These are phyloP conservation scores for Clusia tigrina DNA, from an alignment of 2,888 invertebrate genomes.

Conservation along the genomic window DNA sequence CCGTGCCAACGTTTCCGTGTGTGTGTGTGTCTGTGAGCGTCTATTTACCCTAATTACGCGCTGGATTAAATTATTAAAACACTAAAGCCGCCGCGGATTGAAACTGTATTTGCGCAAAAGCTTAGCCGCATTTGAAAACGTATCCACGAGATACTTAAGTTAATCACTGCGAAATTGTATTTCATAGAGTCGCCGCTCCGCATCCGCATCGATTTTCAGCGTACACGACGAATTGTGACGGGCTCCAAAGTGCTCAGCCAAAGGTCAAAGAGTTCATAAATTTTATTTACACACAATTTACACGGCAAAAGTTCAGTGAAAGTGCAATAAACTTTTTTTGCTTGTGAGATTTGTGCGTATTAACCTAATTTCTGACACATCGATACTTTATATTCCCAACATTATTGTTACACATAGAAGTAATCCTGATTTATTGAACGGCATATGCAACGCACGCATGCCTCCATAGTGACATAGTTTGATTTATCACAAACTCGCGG, in stretches of 20 bases:
- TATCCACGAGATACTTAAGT: constrained; percentile 56
- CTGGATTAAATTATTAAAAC: constrained; percentile 61
- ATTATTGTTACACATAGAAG: too few relatives aligned
- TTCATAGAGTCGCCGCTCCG: constrained; percentile 22
- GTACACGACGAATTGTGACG: not conserved
- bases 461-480: not conserved
- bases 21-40: constrained; percentile 5
- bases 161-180: constrained; percentile 54
- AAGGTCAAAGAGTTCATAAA: constrained; percentile 3
- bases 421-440: constrained; percentile 1
- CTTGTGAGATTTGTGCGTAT: not conserved
- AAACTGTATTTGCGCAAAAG: constrained; percentile 30
- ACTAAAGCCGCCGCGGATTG: constrained; percentile 56
- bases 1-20: not conserved
- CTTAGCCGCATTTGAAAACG: constrained; percentile 52
- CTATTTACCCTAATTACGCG: constrained; percentile 60
- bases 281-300: not conserved
- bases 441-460: not conserved
- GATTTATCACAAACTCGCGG: constrained; percentile 12
- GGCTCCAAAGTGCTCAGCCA: not conserved
- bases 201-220: constrained; percentile 11
- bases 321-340: not conserved
- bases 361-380: not conserved
- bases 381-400: not conserved
- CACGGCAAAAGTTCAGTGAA: too few relatives aligned